Base-by-base conservation (phyloP, 1,140 invertebrate species). In the Carcinoscorpius rotundicauda region DNA sequence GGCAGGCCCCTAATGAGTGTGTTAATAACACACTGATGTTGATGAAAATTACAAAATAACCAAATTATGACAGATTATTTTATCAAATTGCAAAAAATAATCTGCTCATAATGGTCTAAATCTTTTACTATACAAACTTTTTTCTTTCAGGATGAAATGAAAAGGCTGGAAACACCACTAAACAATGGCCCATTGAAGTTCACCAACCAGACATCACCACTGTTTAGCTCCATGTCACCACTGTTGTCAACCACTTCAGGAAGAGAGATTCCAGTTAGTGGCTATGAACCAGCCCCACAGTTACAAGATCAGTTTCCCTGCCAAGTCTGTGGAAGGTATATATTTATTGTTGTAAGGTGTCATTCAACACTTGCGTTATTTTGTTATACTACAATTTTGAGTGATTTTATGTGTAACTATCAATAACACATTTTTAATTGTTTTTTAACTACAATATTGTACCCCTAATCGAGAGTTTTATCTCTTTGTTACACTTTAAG, bases 281-380 rank as follows among this genome's bases (percentile, higher is more conserved):
- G 63, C 3, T 68, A 65, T 68, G 66, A 68, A n/a, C 63, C 65
- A 9, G 51, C 66, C 49, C 49, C 62, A 49, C 72, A 77, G 52
- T 59, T 70, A 63, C 56, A 71, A 11, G 80, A 81, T 65, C 76
- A 84, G 73, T 87, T 89, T 80, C 92, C 93, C 73, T 97, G 93
- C 85, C 93, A 93, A 84, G 87, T 96, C 77, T 97, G 93, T 87
- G 91, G 91, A 84, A 95, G 94, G 92, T 95, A 89, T 89, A 91
- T 91, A 6, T 11, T 29, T 29, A 10, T 64, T 9, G 29, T 5
- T 48, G 57, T 29, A 10, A 48, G 48, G n/a, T 8, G n/a, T 55
- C 53, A 55, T 55, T 55, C n/a, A 8, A n/a, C 6, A 55, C n/a
- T n/a, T 8, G 1, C 53, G n/a, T 8, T 8, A n/a, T 8, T 8